Evolutionary conservation across 2,888 invertebrate species (phyloP).

Genomic region (Pseudococcus jackbeardsleyi): DNA sequence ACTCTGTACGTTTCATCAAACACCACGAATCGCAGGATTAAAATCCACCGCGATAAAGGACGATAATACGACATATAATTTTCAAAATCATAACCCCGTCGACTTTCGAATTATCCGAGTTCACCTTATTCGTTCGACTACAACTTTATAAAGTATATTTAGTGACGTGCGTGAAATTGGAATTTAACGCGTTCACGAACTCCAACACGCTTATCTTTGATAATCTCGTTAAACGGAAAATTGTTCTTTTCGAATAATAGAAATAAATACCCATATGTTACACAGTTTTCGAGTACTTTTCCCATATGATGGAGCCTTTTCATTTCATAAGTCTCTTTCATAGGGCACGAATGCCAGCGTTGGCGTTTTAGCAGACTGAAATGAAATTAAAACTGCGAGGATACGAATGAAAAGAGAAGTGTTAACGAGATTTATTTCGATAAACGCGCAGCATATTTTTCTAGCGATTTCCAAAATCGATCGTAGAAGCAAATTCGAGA

Average conservation of each 20-base stretch:
- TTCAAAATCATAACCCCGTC: neutral
- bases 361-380: neutral
- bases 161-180: neutral
- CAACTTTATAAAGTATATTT: neutral
- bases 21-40: too few species aligned
- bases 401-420: neutral
- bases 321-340: neutral
- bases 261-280: conserved; percentile 10
- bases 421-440: neutral
- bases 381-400: neutral
- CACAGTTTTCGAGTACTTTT: neutral
- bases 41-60: too few species aligned
- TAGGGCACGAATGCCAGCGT: neutral
- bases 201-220: neutral
- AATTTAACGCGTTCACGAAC: conserved; percentile 10
- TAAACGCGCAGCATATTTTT: neutral
- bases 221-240: conserved; percentile 10
- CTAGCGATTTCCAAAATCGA: neutral
- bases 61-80: neutral
- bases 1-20: too few species aligned
- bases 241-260: conserved; percentile 4
- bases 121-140: neutral
- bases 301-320: neutral
- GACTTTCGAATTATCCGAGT: neutral
- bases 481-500: too few species aligned